Evolutionary conservation across 2,797 vertebrate species (phyloP), one percentile per base, ranked within the genome.

Genomic region (Ptychadena robeensis): DNA sequence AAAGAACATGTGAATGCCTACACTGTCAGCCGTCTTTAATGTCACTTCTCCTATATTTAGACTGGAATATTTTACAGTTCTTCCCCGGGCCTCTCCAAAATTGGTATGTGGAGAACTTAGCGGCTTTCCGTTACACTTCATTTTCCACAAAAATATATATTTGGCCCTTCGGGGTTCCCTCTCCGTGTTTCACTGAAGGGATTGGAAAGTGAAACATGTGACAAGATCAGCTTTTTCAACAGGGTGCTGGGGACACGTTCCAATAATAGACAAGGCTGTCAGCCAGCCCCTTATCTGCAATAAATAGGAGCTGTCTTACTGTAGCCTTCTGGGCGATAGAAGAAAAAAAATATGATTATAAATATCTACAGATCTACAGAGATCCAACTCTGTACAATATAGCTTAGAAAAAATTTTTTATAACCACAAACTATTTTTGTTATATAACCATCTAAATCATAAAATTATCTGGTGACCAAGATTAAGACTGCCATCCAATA

Each of bases 211-310:
- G 53, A 57, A 31, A 35, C 37, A 32, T 69, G 34, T 80, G 48
- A 80, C 64, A 25, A 10, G 71, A 57, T 79, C 76, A 73, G 76
- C 61, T 63, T 73, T 73, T 79, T 75, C 59, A 57, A 71, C 77
- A 63, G 65, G 27, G 38, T 10, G 25, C 48, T 18, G 35, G 37
- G 71, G 66, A 71, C 72, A 80, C 40, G 14, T 70, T 85, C 65
- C 65, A 35, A 81, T 85, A 80, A 81, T 75, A 85, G 78, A 75
- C 72, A 65, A 12, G 48, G 18, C 37, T 85, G 57, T 66, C 78
- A 85, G 37, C 65, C 78, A 85, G 71, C 65, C 25, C 4, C 37
- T n/a, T 61, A 28, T 32, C 61, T 28, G 27, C 10, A 61, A 61
- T 53, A 79, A 61, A 11, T 25, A 44, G 32, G 5, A 53, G 25